Evolutionary conservation across 64 coral and sea anemone species (phyloP).

Genomic region (Montipora capricornis): DNA sequence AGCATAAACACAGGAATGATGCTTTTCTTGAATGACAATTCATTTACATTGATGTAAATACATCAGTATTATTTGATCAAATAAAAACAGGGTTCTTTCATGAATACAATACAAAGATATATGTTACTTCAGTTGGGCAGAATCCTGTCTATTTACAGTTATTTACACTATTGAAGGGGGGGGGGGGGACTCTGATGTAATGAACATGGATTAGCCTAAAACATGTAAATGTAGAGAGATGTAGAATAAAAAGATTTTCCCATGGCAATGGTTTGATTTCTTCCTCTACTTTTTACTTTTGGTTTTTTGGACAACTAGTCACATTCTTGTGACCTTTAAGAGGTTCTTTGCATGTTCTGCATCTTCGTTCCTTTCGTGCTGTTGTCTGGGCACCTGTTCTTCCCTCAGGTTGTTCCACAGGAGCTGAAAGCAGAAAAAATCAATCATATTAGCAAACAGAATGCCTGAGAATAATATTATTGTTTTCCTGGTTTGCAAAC

Average conservation of each 20-base stretch:
- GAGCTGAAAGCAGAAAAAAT: neutral
- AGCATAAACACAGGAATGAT: neutral
- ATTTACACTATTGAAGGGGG: no score
- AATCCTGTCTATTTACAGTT: no score
- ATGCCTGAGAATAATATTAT: no score
- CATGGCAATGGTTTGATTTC: neutral
- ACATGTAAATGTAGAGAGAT: no score
- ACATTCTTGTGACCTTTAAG: neutral
- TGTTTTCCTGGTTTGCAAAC: no score
- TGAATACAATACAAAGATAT: conserved; percentile 8
- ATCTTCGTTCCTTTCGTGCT: neutral
- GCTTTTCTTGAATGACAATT: neutral
- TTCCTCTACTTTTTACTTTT: neutral
- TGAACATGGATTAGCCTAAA: no score
- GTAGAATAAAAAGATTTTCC: neutral
- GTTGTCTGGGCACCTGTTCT: neutral
- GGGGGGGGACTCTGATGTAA: no score
- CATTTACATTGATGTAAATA: conserved; percentile 6
- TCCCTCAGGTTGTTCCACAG: neutral
- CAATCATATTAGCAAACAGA: no score
- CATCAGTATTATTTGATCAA: conserved; percentile 9
- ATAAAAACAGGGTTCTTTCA: conserved; percentile 18
- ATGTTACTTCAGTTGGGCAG: neutral
- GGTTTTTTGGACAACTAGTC: neutral
- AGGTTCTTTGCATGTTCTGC: neutral